Evolutionary conservation across 2,888 invertebrate species (phyloP).

Genomic region (Diaphora mendica): DNA sequence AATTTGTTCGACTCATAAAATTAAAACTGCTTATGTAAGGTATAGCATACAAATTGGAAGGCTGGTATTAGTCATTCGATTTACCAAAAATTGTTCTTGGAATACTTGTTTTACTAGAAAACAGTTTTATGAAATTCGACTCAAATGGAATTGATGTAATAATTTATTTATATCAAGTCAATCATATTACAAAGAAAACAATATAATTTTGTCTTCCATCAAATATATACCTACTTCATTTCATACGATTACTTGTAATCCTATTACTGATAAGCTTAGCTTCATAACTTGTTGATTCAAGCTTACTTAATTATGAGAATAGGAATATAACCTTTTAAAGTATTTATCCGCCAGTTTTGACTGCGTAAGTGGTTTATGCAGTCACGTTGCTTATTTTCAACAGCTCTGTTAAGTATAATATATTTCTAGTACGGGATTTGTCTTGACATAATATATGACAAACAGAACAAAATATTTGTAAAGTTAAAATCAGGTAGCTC

Average conservation of each 20-base stretch:
- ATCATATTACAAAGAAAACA: background rate
- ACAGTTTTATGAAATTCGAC: background rate
- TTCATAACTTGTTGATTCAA: background rate
- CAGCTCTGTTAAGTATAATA: no score
- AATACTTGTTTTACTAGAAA: background rate
- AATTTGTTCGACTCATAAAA: no score
- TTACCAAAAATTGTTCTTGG: background rate
- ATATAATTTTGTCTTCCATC: no score
- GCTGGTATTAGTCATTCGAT: background rate
- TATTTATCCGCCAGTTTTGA: background rate
- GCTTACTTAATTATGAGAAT: background rate
- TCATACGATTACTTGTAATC: background rate
- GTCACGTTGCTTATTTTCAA: no score
- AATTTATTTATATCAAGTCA: background rate
- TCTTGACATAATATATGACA: no score
- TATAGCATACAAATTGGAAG: background rate
- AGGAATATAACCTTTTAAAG: background rate
- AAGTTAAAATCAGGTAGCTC: no score
- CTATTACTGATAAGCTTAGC: background rate
- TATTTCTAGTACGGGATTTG: no score
- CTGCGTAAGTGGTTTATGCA: no score
- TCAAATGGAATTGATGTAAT: background rate
- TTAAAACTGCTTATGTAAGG: background rate
- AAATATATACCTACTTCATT: background rate
- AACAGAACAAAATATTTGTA: no score